phyloP scores from a whole-genome alignment of 23 tunicate species.

The Clavelina lepadiformis region DNA sequence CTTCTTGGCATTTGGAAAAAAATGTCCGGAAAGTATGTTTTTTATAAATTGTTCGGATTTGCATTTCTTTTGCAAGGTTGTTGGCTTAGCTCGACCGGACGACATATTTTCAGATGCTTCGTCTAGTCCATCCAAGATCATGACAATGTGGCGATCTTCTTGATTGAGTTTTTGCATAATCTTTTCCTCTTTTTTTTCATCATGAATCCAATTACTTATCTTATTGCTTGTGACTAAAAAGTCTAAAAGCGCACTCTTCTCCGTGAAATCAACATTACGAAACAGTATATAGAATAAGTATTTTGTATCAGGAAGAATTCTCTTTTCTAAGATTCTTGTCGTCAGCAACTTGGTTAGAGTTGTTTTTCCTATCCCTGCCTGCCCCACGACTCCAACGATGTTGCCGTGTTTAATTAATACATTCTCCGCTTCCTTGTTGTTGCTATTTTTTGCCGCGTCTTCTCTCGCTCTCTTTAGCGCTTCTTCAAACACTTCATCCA shows the following conservation, averaged over 20 bases:
- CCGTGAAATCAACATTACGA: not conserved
- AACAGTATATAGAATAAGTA: not conserved
- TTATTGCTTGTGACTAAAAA: not conserved
- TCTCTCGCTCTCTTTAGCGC: not conserved
- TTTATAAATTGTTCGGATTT: not conserved
- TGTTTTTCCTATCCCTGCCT: slow-evolving; percentile 18
- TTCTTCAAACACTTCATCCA: not conserved
- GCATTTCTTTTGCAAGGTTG: not conserved
- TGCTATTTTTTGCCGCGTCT: not conserved
- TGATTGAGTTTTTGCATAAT: too few relatives aligned
- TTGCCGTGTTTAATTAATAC: slow-evolving; percentile 1
- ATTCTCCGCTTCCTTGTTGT: not conserved
- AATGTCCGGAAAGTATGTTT: slow-evolving; percentile 3
- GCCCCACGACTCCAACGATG: slow-evolving; percentile 8
- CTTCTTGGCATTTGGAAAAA: slow-evolving; percentile 9
- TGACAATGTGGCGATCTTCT: not conserved
- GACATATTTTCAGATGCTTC: slow-evolving; percentile 1
- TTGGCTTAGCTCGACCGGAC: not conserved
- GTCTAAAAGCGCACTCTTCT: not conserved
- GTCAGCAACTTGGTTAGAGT: not conserved
- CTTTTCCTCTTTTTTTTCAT: too few relatives aligned
- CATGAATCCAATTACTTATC: too few relatives aligned
- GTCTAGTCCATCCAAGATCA: slow-evolving; percentile 6
- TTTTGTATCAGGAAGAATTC: not conserved
- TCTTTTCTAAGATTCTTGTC: not conserved